phyloP scores from a whole-genome alignment of 2,797 vertebrate genomes.

The Synanceia verrucosa region DNA sequence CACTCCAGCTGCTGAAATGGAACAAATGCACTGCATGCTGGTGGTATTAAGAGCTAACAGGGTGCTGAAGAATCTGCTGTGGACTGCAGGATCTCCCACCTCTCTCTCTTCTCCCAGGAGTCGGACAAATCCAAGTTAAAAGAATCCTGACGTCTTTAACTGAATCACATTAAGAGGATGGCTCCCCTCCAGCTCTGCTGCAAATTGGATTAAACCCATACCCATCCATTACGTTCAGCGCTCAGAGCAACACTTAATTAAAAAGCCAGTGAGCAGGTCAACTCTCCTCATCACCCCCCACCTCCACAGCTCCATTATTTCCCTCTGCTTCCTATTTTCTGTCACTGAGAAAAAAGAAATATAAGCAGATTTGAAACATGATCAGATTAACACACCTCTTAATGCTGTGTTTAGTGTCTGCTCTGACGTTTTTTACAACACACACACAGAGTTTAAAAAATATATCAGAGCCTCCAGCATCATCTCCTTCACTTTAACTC shows the following conservation, averaged over 20 bases:
- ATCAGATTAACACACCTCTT: too few relatives aligned
- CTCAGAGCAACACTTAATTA: conserved; percentile 69
- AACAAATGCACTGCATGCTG: conserved; percentile 29
- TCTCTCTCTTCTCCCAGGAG: conserved; percentile 23
- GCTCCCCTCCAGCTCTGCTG: conserved; percentile 64
- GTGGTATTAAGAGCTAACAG: conserved; percentile 12
- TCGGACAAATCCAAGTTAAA: conserved; percentile 59
- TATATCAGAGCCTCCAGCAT: too few relatives aligned
- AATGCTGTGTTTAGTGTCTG: too few relatives aligned
- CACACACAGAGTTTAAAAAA: too few relatives aligned
- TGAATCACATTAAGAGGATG: conserved; percentile 67
- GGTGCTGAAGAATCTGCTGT: background rate
- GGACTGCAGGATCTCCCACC: conserved; percentile 6
- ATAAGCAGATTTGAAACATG: too few relatives aligned
- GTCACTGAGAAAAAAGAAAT: conserved; percentile 43
- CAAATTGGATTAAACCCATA: conserved; percentile 73
- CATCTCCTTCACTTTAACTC: too few relatives aligned
- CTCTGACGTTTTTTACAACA: too few relatives aligned
- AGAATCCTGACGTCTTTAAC: conserved; percentile 59
- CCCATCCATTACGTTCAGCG: conserved; percentile 60
- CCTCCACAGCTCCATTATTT: conserved; percentile 4
- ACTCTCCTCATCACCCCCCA: background rate
- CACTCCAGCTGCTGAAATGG: conserved; percentile 13
- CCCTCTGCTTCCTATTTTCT: conserved; percentile 34
- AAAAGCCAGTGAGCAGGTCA: conserved; percentile 51